These are phyloP conservation scores for Hyposoter didymator DNA, from an alignment of 2,888 invertebrate species.

Conservation along the genomic window DNA sequence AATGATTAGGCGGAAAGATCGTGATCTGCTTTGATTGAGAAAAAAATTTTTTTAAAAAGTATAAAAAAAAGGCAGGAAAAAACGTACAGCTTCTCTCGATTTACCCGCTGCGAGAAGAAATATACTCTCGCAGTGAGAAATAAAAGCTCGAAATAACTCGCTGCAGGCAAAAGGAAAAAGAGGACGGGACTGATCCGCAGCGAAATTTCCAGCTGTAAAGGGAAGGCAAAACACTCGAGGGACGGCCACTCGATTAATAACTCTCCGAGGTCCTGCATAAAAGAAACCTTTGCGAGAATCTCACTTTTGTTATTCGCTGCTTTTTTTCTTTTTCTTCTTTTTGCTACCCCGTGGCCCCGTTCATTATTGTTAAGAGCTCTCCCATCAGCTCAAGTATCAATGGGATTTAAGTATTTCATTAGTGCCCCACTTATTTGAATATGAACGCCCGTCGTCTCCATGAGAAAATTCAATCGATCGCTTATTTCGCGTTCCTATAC, in stretches of 20 bases:
- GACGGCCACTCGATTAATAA: slow-evolving; percentile 62
- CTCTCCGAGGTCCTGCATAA: slow-evolving; percentile 41
- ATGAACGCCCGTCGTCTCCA: background rate
- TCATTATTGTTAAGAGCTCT: slow-evolving; percentile 52
- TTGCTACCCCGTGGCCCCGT: slow-evolving; percentile 30
- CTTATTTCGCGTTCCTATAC: background rate
- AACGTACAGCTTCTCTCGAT: slow-evolving; percentile 18
- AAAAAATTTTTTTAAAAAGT: slow-evolving; percentile 2
- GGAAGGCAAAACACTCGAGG: slow-evolving; percentile 28
- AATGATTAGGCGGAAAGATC: slow-evolving; percentile 64
- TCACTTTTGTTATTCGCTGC: slow-evolving; percentile 42
- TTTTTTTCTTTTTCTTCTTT: background rate
- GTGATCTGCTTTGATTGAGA: slow-evolving; percentile 12
- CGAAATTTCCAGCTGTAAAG: slow-evolving; percentile 42
- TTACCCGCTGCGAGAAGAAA: slow-evolving; percentile 10
- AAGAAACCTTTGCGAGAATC: slow-evolving; percentile 35
- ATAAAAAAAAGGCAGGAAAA: background rate
- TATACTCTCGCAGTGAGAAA: background rate
- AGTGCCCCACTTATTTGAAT: slow-evolving; percentile 7
- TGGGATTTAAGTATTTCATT: slow-evolving; percentile 50
- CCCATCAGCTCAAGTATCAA: slow-evolving; percentile 40
- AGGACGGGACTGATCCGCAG: slow-evolving; percentile 37
- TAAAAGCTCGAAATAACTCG: slow-evolving; percentile 36
- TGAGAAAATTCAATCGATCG: background rate
- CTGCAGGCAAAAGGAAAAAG: slow-evolving; percentile 4